Percentiles rank a stretch among this genome's conserved stretches.
phyloP scores from a whole-genome alignment of 2,888 invertebrate species.

The Prenolepis imparis region DNA sequence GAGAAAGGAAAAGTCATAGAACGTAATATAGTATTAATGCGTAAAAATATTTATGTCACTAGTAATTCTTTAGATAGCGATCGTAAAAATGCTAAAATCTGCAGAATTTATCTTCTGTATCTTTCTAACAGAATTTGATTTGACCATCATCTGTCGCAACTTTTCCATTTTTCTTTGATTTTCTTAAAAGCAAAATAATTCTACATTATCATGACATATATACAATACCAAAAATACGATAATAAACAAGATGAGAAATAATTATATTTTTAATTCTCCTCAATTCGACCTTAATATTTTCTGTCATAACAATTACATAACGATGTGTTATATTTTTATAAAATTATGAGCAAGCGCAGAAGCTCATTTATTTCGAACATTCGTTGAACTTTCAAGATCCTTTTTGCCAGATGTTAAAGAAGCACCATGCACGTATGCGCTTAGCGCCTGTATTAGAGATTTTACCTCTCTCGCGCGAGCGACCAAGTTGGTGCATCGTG shows the following conservation, averaged over 20 bases:
- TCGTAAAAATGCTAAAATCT: neutral
- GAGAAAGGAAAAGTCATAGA: neutral
- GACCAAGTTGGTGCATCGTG: conserved; percentile 75
- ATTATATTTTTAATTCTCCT: neutral
- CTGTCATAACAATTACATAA: neutral
- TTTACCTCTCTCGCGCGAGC: conserved; percentile 70
- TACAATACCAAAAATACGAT: too few species aligned
- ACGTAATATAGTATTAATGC: neutral
- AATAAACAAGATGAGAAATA: neutral
- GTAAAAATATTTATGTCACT: neutral
- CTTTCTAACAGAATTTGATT: neutral
- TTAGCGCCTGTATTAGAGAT: conserved; percentile 43
- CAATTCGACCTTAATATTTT: neutral
- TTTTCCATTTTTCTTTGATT: neutral
- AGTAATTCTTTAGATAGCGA: neutral
- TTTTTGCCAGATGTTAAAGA: conserved; percentile 35
- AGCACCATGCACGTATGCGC: conserved; percentile 11
- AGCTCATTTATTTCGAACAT: neutral
- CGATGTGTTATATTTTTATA: neutral
- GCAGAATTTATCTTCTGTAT: neutral
- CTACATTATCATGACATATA: neutral
- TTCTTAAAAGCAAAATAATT: neutral
- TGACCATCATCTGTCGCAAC: neutral
- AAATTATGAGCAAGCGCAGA: neutral
- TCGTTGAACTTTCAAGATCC: conserved; percentile 11